phyloP scores from a whole-genome alignment of 2,113 vertebrate species.

The Anas platyrhynchos region DNA sequence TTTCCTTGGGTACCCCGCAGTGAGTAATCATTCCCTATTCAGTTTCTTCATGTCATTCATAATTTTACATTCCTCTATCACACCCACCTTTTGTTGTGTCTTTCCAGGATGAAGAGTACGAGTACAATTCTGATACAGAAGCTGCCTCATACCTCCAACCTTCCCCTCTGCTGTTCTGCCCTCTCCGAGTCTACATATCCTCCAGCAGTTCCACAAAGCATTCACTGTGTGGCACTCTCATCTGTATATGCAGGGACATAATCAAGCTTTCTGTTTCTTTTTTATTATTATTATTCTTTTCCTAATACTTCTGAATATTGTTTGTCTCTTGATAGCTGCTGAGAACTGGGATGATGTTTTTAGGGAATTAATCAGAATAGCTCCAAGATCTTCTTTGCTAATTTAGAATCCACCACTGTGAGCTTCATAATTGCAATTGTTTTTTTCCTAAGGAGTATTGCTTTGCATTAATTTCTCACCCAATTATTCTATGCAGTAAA shows the following conservation, averaged over 20 bases:
- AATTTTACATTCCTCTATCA: conserved; percentile 49
- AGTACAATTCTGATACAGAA: neutral
- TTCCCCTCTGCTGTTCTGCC: neutral
- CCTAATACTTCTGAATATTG: neutral
- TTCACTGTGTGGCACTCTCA: neutral
- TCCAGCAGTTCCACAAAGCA: neutral
- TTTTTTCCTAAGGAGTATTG: neutral
- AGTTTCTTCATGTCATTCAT: conserved; percentile 52
- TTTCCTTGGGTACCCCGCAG: conserved; percentile 50
- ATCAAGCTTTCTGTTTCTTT: neutral
- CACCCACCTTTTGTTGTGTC: conserved; percentile 21
- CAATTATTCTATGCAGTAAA: neutral
- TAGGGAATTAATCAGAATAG: conserved; percentile 18
- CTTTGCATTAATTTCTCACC: conserved; percentile 11
- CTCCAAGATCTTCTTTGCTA: neutral
- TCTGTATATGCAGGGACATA: neutral
- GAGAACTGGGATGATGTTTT: neutral
- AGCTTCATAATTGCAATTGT: neutral
- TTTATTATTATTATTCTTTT: neutral
- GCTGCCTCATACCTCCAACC: neutral
- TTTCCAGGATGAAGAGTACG: neutral
- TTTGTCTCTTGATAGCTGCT: neutral
- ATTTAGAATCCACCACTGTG: conserved; percentile 20
- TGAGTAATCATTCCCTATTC: conserved; percentile 71
- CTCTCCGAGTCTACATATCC: neutral